Conservation (phyloP, 2,797 vertebrate species). For the Petrocephalus schoutedeni region DNA sequence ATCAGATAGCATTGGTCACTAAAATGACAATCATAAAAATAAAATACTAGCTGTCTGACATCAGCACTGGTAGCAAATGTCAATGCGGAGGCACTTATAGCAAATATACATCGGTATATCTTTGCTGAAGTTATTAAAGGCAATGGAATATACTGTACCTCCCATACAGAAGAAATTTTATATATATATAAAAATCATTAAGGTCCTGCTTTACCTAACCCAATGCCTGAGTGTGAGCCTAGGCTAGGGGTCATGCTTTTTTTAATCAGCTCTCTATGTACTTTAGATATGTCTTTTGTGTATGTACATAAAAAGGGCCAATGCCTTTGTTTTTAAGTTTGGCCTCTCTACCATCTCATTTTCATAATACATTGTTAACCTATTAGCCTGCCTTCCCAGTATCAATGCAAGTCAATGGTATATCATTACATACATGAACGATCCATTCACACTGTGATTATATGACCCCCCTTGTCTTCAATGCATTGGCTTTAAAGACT, state of each 20-base stretch:
- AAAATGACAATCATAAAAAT: background rate
- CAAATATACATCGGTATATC: background rate
- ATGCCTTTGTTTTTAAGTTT: background rate
- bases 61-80: background rate
- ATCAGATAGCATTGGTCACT: background rate
- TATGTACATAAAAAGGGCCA: background rate
- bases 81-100: background rate
- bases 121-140: background rate
- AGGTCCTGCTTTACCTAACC: no score
- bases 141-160: background rate
- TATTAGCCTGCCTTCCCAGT: background rate
- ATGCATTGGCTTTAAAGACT: background rate
- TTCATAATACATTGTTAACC: background rate
- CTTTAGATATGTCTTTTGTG: background rate
- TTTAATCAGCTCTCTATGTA: background rate
- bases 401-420: background rate
- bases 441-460: background rate
- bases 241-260: background rate
- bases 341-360: background rate
- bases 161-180: no score
- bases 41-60: background rate
- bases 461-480: background rate
- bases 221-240: background rate
- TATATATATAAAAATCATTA: no score
- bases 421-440: background rate